Conservation (phyloP, 2,888 invertebrate species). For the Phalera bucephala region DNA sequence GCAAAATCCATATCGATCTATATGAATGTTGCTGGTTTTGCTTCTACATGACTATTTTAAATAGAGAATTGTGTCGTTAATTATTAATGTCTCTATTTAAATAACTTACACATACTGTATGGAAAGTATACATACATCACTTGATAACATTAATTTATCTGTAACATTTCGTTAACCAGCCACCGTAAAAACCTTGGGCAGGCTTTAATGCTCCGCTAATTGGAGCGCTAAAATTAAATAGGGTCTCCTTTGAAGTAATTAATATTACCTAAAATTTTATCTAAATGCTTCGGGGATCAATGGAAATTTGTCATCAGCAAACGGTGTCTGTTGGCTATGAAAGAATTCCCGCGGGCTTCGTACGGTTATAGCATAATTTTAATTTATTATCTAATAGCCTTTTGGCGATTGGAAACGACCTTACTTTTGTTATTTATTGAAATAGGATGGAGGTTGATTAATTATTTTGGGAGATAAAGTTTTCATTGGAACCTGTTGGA, state of each 20-base stretch:
- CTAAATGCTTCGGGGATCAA: conserved; percentile 5
- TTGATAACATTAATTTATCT: too few species aligned
- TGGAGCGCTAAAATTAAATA: conserved; percentile 6
- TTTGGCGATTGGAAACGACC: background rate
- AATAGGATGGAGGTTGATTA: background rate
- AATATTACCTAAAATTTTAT: conserved; percentile 3
- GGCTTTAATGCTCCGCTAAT: background rate
- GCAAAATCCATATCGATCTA: too few species aligned
- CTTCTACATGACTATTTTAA: too few species aligned
- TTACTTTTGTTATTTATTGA: background rate
- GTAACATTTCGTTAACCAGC: too few species aligned
- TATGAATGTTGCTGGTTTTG: too few species aligned
- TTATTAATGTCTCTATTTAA: too few species aligned
- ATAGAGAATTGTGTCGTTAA: too few species aligned
- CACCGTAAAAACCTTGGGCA: background rate
- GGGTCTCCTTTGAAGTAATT: conserved; percentile 8
- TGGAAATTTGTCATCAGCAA: conserved; percentile 10
- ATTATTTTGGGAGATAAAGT: background rate
- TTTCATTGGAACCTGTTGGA: too few species aligned
- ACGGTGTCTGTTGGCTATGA: conserved; percentile 10
- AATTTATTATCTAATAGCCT: conserved; percentile 9
- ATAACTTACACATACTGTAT: too few species aligned
- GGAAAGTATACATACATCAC: too few species aligned
- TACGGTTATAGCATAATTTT: conserved; percentile 10
- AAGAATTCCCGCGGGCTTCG: conserved; percentile 7